Evolutionary conservation across 2,888 invertebrate species (phyloP), one percentile per base, ranked within the genome.

Genomic region (Branchipolynoe longqiensis): DNA sequence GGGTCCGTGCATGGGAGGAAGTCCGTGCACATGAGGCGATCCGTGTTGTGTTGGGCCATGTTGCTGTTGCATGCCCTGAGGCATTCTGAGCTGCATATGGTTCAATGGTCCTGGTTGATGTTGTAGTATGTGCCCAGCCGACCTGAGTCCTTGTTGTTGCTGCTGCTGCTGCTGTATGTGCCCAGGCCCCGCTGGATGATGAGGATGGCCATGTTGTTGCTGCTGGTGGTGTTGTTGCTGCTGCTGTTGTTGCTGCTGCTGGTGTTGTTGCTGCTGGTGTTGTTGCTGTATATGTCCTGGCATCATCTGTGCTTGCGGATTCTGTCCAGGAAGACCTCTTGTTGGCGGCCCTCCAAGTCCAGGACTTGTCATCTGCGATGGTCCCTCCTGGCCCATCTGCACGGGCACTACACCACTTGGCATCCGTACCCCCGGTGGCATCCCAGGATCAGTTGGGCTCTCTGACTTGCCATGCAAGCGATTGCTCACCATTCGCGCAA

Each of bases 401-500:
- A 54, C 54, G 22, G 54, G 54, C 14, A 12, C 54, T 14, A 54
- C 14, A 54, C 54, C 54, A 54, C 14, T 12, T 14, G 54, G 54
- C n/a, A n/a, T n/a, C n/a, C n/a, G n/a, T n/a, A n/a, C n/a, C n/a
- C n/a, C n/a, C n/a, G n/a, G n/a, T n/a, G n/a, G n/a, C n/a, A n/a
- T n/a, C n/a, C n/a, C n/a, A 2, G 48, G n/a, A 41, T 78, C 78
- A 22, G 78, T 78, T 0, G 78, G 78, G 31, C 78, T 78, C 54
- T 78, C 78, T 28, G 48, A 25, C 48, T 78, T 78, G 2, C 78
- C 78, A 3, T 48, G 78, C 40, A 78, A 28, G 78, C 92, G 89
- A 87, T 89, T 91, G 89, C 88, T 92, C 83, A 98, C 95, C 97
- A 98, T 97, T 93, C 98, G 98, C 25, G 98, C 98, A 85, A 99